Evolutionary conservation across 1,140 invertebrate species (phyloP), one percentile per base, ranked within the genome.

Genomic region (Rhynchophorus ferrugineus): DNA sequence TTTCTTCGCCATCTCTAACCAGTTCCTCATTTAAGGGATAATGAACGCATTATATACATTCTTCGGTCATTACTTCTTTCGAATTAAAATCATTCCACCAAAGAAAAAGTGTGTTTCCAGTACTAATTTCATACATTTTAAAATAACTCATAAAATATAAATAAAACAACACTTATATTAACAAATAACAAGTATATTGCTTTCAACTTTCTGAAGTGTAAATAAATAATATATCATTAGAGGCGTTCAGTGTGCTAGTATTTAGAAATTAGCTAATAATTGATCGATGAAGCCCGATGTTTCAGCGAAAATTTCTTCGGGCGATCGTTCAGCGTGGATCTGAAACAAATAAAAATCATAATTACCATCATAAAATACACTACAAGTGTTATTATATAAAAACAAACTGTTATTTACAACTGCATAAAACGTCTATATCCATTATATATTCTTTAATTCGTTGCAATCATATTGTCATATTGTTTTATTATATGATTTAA

Each of bases 271-370:
- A 13, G 44, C 33, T 11, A 55, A 33, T 22, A 58, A 17, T 29
- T 61, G 46, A 44, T 68, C 64, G 24, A 69, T 50, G 36, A 61
- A 62, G 7, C 49, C 45, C 48, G 61, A 29, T 24, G 90, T 88
- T 68, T 91, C 79, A 0, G 56, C 64, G 64, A 91, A 93, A 62
- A 93, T 87, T 20, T 77, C 78, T 34, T 91, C 85, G 0, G 87
- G 78, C 0, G 68, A 63, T 43, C 81, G 76, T 68, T 91, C 86
- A 1, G 87, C 89, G 58, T 84, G 78, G 61, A 93, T 87, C 89
- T 91, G 72, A 14, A 57, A 44, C 19, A 47, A 48, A 49, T 18
- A 7, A 16, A 43, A 42, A 44, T 21, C 13, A 34, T 43, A 34
- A 18, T 3, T 42, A 7, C 6, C 5, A 38, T 7, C 16, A 38